These are phyloP conservation scores for Cydia pomonella DNA, from an alignment of 1,140 invertebrate species.

Conservation along the genomic window DNA sequence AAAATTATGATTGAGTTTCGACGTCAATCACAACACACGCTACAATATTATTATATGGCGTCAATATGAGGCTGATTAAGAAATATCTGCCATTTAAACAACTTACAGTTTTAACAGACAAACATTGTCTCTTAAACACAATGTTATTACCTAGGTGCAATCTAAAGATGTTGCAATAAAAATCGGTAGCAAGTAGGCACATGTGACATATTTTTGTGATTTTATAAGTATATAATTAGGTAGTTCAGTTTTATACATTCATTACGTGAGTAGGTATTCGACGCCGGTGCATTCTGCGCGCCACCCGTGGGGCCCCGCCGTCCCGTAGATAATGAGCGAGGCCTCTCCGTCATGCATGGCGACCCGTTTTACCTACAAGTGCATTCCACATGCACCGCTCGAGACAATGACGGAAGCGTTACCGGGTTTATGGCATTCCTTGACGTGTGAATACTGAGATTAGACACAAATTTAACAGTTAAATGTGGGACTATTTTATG, in stretches of 20 bases:
- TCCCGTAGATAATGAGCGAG: conserved; percentile 71
- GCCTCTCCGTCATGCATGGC: conserved; percentile 56
- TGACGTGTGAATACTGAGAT: conserved; percentile 7
- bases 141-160: no score
- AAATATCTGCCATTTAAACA: no score
- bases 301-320: conserved; percentile 70
- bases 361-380: conserved; percentile 53
- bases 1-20: no score
- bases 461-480: background rate
- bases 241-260: background rate
- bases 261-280: conserved; percentile 41
- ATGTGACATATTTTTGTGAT: background rate
- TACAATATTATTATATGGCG: no score
- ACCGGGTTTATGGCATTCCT: conserved; percentile 19
- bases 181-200: no score
- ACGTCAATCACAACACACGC: no score
- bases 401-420: conserved; percentile 34
- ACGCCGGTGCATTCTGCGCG: conserved; percentile 43
- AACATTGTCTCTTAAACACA: no score
- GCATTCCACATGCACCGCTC: conserved; percentile 50
- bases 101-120: no score
- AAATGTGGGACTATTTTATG: background rate
- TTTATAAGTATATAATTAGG: background rate
- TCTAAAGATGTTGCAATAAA: no score
- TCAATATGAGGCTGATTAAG: no score